Percentiles rank a stretch among this genome's conserved stretches.
These are phyloP conservation scores for Dysidea cf. avara DNA, from an alignment of 37 sponge, comb jelly and placozoan species.

Conservation along the genomic window DNA sequence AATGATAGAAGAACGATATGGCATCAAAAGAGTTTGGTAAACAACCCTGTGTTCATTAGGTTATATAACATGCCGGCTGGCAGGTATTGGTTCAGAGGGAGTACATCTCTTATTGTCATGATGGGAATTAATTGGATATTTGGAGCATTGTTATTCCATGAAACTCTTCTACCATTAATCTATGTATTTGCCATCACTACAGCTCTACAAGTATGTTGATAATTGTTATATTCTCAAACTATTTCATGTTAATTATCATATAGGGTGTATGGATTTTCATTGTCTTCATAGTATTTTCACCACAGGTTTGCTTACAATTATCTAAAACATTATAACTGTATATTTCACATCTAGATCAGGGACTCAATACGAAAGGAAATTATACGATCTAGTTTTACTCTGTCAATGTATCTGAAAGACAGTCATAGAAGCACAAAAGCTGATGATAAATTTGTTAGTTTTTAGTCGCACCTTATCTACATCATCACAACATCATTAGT, in stretches of 20 bases:
- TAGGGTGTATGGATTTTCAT: conserved; percentile 46
- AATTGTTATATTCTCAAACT: too few species aligned
- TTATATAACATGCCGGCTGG: too few species aligned
- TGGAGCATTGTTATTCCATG: conserved; percentile 36
- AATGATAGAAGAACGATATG: not conserved
- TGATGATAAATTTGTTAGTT: too few species aligned
- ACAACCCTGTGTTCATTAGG: too few species aligned
- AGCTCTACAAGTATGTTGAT: conserved; percentile 37
- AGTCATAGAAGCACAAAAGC: too few species aligned
- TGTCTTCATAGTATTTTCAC: conserved; percentile 25
- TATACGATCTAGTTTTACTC: too few species aligned
- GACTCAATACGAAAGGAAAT: too few species aligned
- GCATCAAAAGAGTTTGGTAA: not conserved
- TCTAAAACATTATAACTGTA: too few species aligned
- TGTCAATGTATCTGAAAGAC: too few species aligned
- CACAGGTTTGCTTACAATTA: conserved; percentile 19
- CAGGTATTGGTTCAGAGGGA: conserved; percentile 55
- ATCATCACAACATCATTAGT: too few species aligned
- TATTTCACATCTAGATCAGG: too few species aligned
- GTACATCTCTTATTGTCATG: conserved; percentile 32
- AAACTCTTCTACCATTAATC: conserved; percentile 21
- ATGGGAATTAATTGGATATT: conserved; percentile 66
- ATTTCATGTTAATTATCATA: not conserved
- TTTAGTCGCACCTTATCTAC: too few species aligned
- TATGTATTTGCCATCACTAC: conserved; percentile 38